Evolutionary conservation across 2,797 vertebrate genomes (phyloP).

Genomic region (Novumbra hubbsi): DNA sequence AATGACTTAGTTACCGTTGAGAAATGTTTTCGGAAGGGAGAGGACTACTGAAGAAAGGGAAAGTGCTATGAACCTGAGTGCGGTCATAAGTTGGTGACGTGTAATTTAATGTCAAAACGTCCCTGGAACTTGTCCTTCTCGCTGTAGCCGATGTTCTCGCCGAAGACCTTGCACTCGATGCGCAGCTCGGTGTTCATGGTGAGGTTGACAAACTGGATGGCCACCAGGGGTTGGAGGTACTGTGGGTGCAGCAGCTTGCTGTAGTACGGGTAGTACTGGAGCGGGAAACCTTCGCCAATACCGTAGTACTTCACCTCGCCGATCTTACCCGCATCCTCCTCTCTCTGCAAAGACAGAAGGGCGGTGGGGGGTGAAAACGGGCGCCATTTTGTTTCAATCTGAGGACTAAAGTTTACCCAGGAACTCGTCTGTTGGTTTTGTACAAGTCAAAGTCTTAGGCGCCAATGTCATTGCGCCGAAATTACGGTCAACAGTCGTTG

Average conservation of each 20-base stretch:
- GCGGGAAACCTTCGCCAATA: conserved; percentile 83
- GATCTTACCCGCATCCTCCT: conserved; percentile 83
- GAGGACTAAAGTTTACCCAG: not conserved
- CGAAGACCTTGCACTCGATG: conserved; percentile 89
- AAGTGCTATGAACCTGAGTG: conserved; percentile 65
- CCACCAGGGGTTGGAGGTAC: conserved; percentile 93
- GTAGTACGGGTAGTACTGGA: conserved; percentile 97
- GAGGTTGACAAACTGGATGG: conserved; percentile 91
- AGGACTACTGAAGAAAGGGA: conserved; percentile 27
- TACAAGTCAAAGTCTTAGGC: not conserved
- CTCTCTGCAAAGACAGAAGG: conserved; percentile 69
- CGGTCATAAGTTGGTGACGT: conserved; percentile 85
- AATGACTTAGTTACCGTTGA: conserved; percentile 51
- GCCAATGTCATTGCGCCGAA: not conserved
- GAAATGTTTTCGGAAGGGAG: conserved; percentile 42
- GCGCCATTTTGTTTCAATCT: not conserved
- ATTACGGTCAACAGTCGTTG: not conserved
- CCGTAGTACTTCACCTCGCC: conserved; percentile 83
- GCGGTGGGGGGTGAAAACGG: not conserved
- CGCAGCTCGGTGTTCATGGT: conserved; percentile 83
- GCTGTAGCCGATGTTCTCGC: conserved; percentile 89
- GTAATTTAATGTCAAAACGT: conserved; percentile 93
- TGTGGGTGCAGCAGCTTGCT: conserved; percentile 87
- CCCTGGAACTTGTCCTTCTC: conserved; percentile 98
- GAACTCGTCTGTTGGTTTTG: not conserved